A percentile compares a stretch with the other conserved stretches of the same genome.
These are phyloP conservation scores for Metaphire vulgaris DNA, from an alignment of 1,140 invertebrate genomes.

Conservation along the genomic window DNA sequence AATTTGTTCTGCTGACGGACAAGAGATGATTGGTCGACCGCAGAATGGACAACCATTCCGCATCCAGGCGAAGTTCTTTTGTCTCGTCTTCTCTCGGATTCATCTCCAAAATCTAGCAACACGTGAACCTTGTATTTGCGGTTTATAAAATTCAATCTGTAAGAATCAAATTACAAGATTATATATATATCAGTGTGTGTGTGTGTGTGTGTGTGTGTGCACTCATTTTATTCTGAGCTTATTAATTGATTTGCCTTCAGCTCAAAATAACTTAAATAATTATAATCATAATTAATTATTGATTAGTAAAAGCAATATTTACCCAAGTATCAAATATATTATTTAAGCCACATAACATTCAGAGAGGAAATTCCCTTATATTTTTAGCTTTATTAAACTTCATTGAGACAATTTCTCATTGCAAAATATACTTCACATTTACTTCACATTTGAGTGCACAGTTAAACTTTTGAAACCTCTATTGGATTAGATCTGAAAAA, in stretches of 20 bases:
- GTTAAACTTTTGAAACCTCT: too few species aligned
- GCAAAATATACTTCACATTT: too few species aligned
- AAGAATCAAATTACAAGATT: not conserved
- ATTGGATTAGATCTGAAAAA: too few species aligned
- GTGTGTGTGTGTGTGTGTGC: not conserved
- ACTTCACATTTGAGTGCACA: too few species aligned
- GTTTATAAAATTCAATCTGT: not conserved
- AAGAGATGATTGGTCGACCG: slow-evolving; percentile 80
- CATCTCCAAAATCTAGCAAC: slow-evolving; percentile 31
- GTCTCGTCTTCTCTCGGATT: slow-evolving; percentile 22
- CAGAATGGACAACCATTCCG: slow-evolving; percentile 88
- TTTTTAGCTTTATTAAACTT: too few species aligned
- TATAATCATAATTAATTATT: too few species aligned
- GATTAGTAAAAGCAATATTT: too few species aligned
- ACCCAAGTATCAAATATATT: too few species aligned
- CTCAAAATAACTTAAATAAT: not conserved
- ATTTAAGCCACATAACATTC: too few species aligned
- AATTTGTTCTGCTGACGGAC: slow-evolving; percentile 61
- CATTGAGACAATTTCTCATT: too few species aligned
- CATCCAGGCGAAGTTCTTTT: slow-evolving; percentile 67
- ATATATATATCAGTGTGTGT: not conserved
- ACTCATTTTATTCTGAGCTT: not conserved
- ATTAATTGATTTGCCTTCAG: not conserved
- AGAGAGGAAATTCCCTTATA: too few species aligned
- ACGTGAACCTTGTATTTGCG: not conserved